Conservation (phyloP, 35 echinoderm and acorn worm species). For the Ophiothrix spiculata region DNA sequence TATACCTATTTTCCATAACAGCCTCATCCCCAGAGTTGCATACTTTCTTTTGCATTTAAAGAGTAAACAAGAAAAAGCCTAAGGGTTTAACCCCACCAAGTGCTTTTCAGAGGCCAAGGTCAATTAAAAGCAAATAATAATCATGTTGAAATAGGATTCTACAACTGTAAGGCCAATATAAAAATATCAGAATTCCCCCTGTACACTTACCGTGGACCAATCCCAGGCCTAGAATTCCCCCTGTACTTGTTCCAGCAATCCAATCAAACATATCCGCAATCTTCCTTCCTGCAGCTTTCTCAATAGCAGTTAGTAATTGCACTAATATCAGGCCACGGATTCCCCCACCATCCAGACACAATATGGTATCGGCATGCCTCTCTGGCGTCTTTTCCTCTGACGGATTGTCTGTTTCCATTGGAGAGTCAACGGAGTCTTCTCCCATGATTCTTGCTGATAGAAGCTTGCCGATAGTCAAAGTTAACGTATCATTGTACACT, state of each 20-base stretch:
- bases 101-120: too few relatives aligned
- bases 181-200: too few relatives aligned
- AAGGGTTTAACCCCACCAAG: too few relatives aligned
- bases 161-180: background rate
- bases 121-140: too few relatives aligned
- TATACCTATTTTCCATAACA: too few relatives aligned
- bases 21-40: too few relatives aligned
- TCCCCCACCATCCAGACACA: constrained; percentile 90
- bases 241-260: constrained; percentile 96
- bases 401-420: constrained; percentile 17
- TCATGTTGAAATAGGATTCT: too few relatives aligned
- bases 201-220: constrained; percentile 67
- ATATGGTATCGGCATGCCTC: constrained; percentile 61
- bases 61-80: too few relatives aligned
- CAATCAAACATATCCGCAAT: constrained; percentile 93
- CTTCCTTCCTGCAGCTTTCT: constrained; percentile 70
- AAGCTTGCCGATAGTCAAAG: constrained; percentile 38
- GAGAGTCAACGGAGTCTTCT: constrained; percentile 6
- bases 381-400: background rate
- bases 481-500: constrained; percentile 83
- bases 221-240: constrained; percentile 88
- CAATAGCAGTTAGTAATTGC: constrained; percentile 74
- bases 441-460: background rate
- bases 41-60: too few relatives aligned
- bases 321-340: constrained; percentile 79